Base-by-base conservation (phyloP, 2,888 invertebrate species). In the Drosophila algonquin region DNA sequence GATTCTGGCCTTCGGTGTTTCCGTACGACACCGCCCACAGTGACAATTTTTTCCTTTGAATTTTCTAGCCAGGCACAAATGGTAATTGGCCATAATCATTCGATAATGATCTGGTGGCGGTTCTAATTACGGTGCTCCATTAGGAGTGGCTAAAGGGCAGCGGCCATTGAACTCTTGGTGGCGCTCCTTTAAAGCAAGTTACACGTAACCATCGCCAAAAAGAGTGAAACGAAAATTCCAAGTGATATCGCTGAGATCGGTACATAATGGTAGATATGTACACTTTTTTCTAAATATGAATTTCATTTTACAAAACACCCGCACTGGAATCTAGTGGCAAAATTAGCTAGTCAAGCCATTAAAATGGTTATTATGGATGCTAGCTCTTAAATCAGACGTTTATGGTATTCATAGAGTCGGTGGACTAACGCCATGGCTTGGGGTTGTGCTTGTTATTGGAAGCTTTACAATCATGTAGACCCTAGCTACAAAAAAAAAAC, bases 1-100 rank as follows among this genome's bases (percentile, higher is more conserved):
- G 8, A 27, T 40, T 44, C 21, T 35, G 27, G 48, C 45, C 53
- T 67, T 57, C 57, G 52, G 70, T 68, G 83, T 89, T 83, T 75
- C 69, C 64, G 63, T 75, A 71, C 64, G 64, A 61, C 30, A 16
- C 27, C 47, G 53, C 45, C 50, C 57, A 48, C 21, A 56, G 47
- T 64, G 63, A 53, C 65, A 81, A 75, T 65, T 75, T 59, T 47
- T 70, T 32, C 24, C 16, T 21, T 6, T 18, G 32, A 24, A 50
- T 55, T 50, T 16, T 30, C 32, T 5, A 24, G 32, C 10, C 57
- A 58, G 57, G 44, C 57, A 48, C 56, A 48, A 35, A 4, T 18
- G 7, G 21, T 50, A 30, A 64, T 64, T 64, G 16, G 12, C 21
- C 16, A 32, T 50, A 16, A 50, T 40, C n/a, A 63, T 14, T 12